phyloP scores from a whole-genome alignment of 2,888 invertebrate species.

The Eupithecia pulchellata region DNA sequence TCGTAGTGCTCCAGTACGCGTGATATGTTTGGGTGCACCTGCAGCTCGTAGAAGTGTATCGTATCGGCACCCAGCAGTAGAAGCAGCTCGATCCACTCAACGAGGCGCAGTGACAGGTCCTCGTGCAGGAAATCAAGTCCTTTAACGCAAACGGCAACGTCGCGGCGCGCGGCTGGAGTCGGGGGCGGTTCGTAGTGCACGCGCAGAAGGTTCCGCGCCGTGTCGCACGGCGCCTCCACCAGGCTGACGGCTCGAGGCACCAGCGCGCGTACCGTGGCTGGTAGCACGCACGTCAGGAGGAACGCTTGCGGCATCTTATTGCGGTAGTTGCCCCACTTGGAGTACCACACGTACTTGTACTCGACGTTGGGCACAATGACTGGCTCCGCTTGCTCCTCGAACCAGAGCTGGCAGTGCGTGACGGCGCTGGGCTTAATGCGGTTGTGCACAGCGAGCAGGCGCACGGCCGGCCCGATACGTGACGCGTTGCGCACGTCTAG shows the following conservation, averaged over 20 bases:
- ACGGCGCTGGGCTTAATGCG: conserved; percentile 92
- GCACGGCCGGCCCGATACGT: conserved; percentile 92
- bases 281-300: conserved; percentile 94
- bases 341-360: conserved; percentile 97
- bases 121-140: conserved; percentile 97
- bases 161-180: conserved; percentile 72
- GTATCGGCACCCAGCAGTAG: conserved; percentile 95
- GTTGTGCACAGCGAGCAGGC: conserved; percentile 95
- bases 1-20: conserved; percentile 91
- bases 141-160: conserved; percentile 96
- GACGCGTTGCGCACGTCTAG: conserved; percentile 92
- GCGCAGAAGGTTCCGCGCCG: conserved; percentile 92
- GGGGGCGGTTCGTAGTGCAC: conserved; percentile 92
- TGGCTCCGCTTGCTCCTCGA: conserved; percentile 92
- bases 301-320: conserved; percentile 96
- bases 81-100: conserved; percentile 97
- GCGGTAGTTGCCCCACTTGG: conserved; percentile 97
- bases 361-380: conserved; percentile 93
- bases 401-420: conserved; percentile 96
- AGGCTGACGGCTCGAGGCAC: conserved; percentile 93
- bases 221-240: conserved; percentile 93
- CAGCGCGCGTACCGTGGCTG: conserved; percentile 88
- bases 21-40: conserved; percentile 96
- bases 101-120: conserved; percentile 94
- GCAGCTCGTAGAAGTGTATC: conserved; percentile 95